Conservation (phyloP, 2,113 vertebrate species). For the Thermophis baileyi region DNA sequence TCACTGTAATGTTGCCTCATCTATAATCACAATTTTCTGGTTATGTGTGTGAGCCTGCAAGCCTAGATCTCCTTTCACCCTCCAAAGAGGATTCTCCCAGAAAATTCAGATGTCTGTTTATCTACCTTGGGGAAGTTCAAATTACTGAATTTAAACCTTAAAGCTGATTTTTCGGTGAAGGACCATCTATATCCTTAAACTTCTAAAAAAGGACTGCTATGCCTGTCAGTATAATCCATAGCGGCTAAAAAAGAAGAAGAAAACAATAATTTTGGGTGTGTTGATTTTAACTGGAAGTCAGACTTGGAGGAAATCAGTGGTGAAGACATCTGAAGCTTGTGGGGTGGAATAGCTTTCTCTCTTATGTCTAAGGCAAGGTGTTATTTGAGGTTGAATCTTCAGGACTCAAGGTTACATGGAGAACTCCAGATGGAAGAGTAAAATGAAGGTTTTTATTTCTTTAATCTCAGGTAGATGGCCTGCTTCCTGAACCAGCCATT, state of each 20-base stretch:
- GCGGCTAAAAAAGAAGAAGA: no score
- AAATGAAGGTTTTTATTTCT: not conserved
- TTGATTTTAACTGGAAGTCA: not conserved
- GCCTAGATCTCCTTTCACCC: not conserved
- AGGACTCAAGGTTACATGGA: not conserved
- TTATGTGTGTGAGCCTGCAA: not conserved
- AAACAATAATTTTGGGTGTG: not conserved
- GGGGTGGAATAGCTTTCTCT: not conserved
- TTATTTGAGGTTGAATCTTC: not conserved
- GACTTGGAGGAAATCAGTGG: not conserved
- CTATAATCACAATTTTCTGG: not conserved
- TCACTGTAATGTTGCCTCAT: no score
- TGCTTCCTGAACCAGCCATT: not conserved
- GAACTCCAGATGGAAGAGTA: not conserved
- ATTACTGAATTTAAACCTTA: not conserved
- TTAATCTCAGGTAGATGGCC: not conserved
- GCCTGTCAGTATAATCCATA: no score
- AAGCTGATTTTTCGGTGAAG: no score
- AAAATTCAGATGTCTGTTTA: not conserved
- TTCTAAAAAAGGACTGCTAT: no score
- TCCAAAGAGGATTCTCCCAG: no score
- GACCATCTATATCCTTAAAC: no score
- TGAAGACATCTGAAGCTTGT: not conserved
- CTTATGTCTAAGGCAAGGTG: not conserved
- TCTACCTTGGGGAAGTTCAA: not conserved